These are phyloP conservation scores for Myopa testacea DNA, from an alignment of 2,888 invertebrate species.

Conservation along the genomic window DNA sequence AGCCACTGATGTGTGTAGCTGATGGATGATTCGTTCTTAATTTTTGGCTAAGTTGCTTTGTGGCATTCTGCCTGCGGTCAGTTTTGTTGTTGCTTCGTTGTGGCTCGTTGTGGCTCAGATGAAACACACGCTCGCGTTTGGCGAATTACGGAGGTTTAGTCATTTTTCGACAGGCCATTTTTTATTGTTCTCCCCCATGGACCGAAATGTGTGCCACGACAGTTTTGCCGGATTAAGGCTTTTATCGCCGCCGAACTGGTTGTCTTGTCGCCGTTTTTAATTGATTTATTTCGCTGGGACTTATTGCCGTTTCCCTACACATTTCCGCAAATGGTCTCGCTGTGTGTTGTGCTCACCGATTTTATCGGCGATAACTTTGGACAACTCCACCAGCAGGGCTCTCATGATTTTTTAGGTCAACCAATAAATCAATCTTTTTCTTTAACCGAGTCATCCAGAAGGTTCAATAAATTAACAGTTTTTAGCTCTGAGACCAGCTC, in stretches of 20 bases:
- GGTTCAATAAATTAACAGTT: slow-evolving; percentile 6
- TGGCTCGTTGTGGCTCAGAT: neutral
- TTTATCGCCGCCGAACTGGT: slow-evolving; percentile 30
- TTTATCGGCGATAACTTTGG: slow-evolving; percentile 17
- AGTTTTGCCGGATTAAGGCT: slow-evolving; percentile 31
- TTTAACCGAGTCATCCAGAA: neutral
- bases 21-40: neutral
- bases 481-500: neutral
- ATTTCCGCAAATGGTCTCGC: neutral
- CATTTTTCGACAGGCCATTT: slow-evolving; percentile 8
- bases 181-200: slow-evolving; percentile 17
- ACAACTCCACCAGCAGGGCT: slow-evolving; percentile 17
- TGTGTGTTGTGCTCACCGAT: neutral
- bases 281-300: slow-evolving; percentile 30
- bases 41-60: slow-evolving; percentile 17
- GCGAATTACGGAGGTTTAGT: slow-evolving; percentile 26
- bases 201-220: slow-evolving; percentile 30
- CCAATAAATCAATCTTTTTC: slow-evolving; percentile 25
- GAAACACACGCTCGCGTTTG: slow-evolving; percentile 18
- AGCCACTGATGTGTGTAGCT: neutral
- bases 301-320: slow-evolving; percentile 4
- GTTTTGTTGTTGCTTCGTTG: neutral
- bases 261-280: slow-evolving; percentile 35
- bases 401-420: slow-evolving; percentile 27
- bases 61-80: neutral